Conservation (phyloP, 2,888 invertebrate genomes). For the Macrostomum cliftonense region DNA sequence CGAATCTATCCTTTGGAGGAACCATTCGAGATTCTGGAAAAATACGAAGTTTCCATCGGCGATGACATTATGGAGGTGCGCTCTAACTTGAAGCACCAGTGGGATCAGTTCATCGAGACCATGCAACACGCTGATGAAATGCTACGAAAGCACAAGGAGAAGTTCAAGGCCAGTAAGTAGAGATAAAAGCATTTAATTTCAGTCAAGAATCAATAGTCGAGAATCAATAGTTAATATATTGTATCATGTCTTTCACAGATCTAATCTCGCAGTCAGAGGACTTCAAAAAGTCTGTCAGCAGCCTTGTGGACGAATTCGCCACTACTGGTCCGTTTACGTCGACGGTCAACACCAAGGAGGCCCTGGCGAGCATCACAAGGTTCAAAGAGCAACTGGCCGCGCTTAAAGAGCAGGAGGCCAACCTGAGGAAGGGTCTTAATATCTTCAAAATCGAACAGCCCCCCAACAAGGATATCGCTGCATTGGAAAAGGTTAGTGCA, state of each 20-base stretch:
- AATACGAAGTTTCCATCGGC: constrained; percentile 54
- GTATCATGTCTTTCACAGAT: background rate
- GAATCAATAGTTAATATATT: too few species aligned
- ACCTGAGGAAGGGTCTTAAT: constrained; percentile 47
- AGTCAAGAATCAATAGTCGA: too few species aligned
- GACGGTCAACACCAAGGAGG: constrained; percentile 22
- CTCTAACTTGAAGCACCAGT: constrained; percentile 45
- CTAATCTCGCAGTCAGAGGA: constrained; percentile 52
- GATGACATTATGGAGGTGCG: constrained; percentile 41
- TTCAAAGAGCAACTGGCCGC: constrained; percentile 29
- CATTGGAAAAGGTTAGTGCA: constrained; percentile 31
- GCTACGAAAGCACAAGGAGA: constrained; percentile 22
- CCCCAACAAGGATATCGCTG: constrained; percentile 35
- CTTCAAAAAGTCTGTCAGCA: constrained; percentile 50
- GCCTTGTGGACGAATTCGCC: constrained; percentile 49
- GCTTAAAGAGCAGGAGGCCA: constrained; percentile 49
- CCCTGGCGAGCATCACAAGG: constrained; percentile 24
- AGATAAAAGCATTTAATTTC: too few species aligned
- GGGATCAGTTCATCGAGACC: constrained; percentile 52
- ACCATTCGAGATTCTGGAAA: constrained; percentile 47
- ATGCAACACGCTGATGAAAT: constrained; percentile 49
- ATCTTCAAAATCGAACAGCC: constrained; percentile 61
- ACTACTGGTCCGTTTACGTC: constrained; percentile 40
- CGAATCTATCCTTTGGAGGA: constrained; percentile 58
- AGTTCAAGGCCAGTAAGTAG: constrained; percentile 43